Evolutionary conservation across 1,140 invertebrate species (phyloP).

Genomic region (Proctacanthus coquilletti): DNA sequence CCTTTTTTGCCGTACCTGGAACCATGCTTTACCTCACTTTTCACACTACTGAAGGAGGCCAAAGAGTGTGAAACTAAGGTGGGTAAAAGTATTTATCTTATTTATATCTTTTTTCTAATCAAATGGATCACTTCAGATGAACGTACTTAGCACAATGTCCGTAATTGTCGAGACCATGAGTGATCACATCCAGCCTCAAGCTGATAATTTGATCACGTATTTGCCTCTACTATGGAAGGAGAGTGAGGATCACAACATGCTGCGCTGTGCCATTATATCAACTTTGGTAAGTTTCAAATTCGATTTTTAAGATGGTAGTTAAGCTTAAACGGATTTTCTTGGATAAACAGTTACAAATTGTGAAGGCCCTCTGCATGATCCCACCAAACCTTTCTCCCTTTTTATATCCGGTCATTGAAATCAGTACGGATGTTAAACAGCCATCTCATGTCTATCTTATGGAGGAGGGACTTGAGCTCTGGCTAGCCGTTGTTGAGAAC

Average conservation of each 20-base stretch:
- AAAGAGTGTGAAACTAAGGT: slow-evolving; percentile 87
- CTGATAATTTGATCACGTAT: slow-evolving; percentile 58
- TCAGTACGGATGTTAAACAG: slow-evolving; percentile 65
- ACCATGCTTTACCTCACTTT: slow-evolving; percentile 58
- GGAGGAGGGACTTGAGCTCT: slow-evolving; percentile 84
- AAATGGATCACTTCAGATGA: slow-evolving; percentile 43
- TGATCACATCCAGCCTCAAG: slow-evolving; percentile 45
- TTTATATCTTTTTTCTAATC: not conserved
- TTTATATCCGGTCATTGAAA: slow-evolving; percentile 57
- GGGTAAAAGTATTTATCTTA: slow-evolving; percentile 12
- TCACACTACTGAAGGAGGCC: slow-evolving; percentile 71
- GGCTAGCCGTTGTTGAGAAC: slow-evolving; percentile 70
- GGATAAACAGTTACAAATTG: slow-evolving; percentile 17
- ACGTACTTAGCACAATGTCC: slow-evolving; percentile 76
- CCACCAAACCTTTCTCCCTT: slow-evolving; percentile 46
- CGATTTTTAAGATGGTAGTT: not conserved
- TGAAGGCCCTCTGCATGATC: slow-evolving; percentile 47
- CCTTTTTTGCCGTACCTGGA: slow-evolving; percentile 73
- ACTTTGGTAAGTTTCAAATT: slow-evolving; percentile 41
- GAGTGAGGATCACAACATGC: slow-evolving; percentile 75
- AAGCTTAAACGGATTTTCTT: not conserved
- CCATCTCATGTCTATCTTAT: slow-evolving; percentile 74
- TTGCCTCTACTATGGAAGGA: slow-evolving; percentile 77
- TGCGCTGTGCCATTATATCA: slow-evolving; percentile 80
- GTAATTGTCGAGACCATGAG: slow-evolving; percentile 79